phyloP scores from a whole-genome alignment of 2,797 vertebrate genomes.

The Oryzias sinensis region DNA sequence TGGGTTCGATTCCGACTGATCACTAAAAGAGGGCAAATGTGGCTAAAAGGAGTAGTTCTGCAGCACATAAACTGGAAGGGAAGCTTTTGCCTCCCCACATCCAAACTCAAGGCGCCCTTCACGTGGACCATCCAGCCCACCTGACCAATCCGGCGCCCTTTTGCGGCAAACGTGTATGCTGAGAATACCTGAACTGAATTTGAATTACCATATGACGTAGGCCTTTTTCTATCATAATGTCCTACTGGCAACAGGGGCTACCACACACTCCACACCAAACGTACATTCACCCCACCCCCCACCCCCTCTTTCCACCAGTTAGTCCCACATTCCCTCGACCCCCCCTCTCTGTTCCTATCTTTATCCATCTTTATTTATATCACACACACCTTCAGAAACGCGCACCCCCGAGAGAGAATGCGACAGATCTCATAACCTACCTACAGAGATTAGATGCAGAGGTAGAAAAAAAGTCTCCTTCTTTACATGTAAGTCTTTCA shows the following conservation, averaged over 20 bases:
- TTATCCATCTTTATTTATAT: slow-evolving; percentile 14
- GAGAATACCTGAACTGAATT: slow-evolving; percentile 83
- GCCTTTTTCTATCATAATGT: slow-evolving; percentile 70
- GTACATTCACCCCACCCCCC: slow-evolving; percentile 52
- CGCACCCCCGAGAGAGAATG: slow-evolving; percentile 40
- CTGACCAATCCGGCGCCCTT: slow-evolving; percentile 63
- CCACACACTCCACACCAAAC: slow-evolving; percentile 49
- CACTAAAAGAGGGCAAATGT: slow-evolving; percentile 7
- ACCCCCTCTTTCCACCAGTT: slow-evolving; percentile 63
- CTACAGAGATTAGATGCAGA: slow-evolving; percentile 13
- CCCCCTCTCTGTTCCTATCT: slow-evolving; percentile 20
- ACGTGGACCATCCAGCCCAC: slow-evolving; percentile 53
- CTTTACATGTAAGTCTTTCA: slow-evolving; percentile 24
- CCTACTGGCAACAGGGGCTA: slow-evolving; percentile 74
- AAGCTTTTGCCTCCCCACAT: slow-evolving; percentile 22
- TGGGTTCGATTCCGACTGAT: slow-evolving; percentile 31
- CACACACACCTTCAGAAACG: slow-evolving; percentile 13
- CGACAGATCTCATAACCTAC: slow-evolving; percentile 41
- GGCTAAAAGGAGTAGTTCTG: slow-evolving; percentile 4
- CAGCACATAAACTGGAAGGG: slow-evolving; percentile 14
- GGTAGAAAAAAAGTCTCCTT: background rate
- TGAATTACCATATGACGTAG: slow-evolving; percentile 84
- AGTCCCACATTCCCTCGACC: slow-evolving; percentile 23
- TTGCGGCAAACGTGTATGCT: slow-evolving; percentile 74
- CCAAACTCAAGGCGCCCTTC: slow-evolving; percentile 39